phyloP scores from a whole-genome alignment of 2,113 vertebrate genomes.

The Danionella cerebrum region DNA sequence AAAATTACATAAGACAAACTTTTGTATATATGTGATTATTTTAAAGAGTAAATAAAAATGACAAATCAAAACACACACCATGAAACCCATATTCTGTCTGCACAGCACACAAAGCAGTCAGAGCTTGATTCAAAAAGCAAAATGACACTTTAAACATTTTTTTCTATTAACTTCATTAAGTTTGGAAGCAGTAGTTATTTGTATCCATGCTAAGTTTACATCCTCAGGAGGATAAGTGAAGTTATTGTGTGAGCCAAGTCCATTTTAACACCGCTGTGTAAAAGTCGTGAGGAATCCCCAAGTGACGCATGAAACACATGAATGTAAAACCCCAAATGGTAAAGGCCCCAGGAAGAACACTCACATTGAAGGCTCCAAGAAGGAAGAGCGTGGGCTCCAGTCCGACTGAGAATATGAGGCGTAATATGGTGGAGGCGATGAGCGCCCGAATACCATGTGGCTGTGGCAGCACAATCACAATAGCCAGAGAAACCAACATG shows the following conservation, averaged over 20 bases:
- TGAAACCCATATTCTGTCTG: no score
- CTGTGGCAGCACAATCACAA: constrained; percentile 88
- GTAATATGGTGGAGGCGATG: constrained; percentile 89
- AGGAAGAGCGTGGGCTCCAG: constrained; percentile 90
- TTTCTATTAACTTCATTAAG: no score
- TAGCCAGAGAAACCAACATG: constrained; percentile 89
- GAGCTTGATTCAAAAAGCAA: no score
- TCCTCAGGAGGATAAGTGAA: background rate
- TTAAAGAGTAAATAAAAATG: no score
- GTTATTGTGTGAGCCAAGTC: background rate
- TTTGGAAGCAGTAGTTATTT: no score
- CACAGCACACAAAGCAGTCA: no score
- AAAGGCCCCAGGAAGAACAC: constrained; percentile 42
- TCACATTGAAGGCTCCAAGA: constrained; percentile 92
- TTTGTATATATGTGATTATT: no score
- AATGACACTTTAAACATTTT: no score
- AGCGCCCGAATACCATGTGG: constrained; percentile 91
- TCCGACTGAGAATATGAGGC: constrained; percentile 92
- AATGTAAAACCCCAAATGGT: constrained; percentile 25
- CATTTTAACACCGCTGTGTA: constrained; percentile 16
- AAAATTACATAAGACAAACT: no score
- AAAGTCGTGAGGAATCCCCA: constrained; percentile 26
- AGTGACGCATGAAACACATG: constrained; percentile 38
- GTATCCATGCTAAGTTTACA: background rate
- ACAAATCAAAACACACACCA: no score